A percentile compares a stretch with the other conserved stretches of the same genome.
Evolutionary conservation across 2,888 invertebrate species (phyloP).

Genomic region (Cryptocephalus primarius): DNA sequence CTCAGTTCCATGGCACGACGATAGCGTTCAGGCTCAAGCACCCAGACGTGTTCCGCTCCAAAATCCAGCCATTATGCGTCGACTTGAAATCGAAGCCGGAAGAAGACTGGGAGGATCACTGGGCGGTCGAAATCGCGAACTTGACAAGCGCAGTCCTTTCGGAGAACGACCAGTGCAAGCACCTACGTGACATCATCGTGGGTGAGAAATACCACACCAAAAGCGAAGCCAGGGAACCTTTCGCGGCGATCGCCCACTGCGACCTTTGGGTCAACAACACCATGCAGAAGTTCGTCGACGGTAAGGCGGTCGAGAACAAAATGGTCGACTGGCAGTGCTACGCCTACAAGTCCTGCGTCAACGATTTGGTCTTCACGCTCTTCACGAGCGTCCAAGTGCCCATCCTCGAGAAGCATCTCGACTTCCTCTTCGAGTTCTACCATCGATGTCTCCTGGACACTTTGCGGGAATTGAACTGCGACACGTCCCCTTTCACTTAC

Average conservation of each 20-base stretch:
- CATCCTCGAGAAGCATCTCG: slow-evolving; percentile 31
- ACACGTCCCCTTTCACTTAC: slow-evolving; percentile 28
- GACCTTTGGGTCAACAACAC: slow-evolving; percentile 51
- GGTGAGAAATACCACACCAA: neutral
- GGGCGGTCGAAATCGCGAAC: neutral
- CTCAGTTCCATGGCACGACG: neutral
- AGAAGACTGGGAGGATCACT: neutral
- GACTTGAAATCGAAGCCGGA: neutral
- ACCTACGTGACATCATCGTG: too few species aligned
- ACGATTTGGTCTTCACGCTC: slow-evolving; percentile 44
- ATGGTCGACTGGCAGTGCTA: slow-evolving; percentile 40
- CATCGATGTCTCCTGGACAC: slow-evolving; percentile 35
- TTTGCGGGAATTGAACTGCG: slow-evolving; percentile 24
- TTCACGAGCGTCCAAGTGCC: slow-evolving; percentile 37
- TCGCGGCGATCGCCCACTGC: slow-evolving; percentile 41
- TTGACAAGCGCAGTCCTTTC: neutral
- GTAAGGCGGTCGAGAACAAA: slow-evolving; percentile 13
- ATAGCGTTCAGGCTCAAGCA: neutral
- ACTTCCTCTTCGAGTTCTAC: slow-evolving; percentile 39
- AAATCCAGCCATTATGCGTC: neutral
- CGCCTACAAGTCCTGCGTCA: slow-evolving; percentile 37
- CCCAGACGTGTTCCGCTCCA: neutral
- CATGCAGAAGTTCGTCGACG: slow-evolving; percentile 32
- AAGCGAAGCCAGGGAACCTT: slow-evolving; percentile 29
- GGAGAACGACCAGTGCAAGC: neutral